Conservation (phyloP, 2,888 invertebrate genomes). For the Rotaria socialis region DNA sequence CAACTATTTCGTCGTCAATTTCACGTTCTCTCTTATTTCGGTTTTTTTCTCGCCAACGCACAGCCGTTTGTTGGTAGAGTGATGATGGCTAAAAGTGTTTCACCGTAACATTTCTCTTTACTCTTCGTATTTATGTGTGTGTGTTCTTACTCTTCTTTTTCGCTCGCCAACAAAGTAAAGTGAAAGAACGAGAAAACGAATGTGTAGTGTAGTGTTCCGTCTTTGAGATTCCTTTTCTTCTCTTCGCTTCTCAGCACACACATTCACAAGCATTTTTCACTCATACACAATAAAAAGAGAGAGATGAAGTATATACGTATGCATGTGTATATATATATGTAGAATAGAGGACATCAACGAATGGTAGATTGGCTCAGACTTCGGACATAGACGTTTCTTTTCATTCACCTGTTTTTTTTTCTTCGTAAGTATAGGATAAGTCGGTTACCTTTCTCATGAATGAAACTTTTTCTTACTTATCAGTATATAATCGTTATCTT, state of each 20-base stretch:
- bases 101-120: background rate
- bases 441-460: background rate
- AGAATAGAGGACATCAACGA: conserved; percentile 5
- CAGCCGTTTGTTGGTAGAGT: conserved; percentile 18
- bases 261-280: conserved; percentile 6
- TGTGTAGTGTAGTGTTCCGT: conserved; percentile 26
- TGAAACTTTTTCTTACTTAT: background rate
- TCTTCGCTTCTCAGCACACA: background rate
- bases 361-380: conserved; percentile 17
- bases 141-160: conserved; percentile 23
- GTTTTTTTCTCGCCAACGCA: conserved; percentile 22
- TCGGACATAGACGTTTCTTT: conserved; percentile 22
- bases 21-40: conserved; percentile 23
- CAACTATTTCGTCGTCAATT: conserved; percentile 26
- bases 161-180: background rate
- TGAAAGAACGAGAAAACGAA: conserved; percentile 21
- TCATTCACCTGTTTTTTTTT: background rate
- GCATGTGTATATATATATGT: background rate
- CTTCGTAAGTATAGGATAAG: background rate
- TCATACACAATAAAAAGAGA: background rate
- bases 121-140: background rate
- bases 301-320: background rate
- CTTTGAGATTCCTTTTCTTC: conserved; percentile 21
- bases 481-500: background rate
- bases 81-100: conserved; percentile 25